A percentile compares a stretch with the other conserved stretches of the same genome.
Evolutionary conservation across 2,888 invertebrate genomes (phyloP).

Genomic region (Halocaridina rubra): DNA sequence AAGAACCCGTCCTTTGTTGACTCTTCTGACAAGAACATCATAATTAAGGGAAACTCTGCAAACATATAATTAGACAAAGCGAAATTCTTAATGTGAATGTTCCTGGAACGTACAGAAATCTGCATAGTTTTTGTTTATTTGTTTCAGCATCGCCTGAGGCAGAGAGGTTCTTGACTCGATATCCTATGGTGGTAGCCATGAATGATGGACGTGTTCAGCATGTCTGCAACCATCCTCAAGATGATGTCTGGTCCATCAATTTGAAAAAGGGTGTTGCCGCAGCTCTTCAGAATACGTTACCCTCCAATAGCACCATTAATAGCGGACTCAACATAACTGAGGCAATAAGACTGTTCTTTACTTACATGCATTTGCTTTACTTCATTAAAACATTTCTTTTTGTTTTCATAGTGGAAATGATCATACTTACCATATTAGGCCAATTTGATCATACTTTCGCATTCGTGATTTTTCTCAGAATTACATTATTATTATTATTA

Average conservation of each 20-base stretch:
- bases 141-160: not conserved
- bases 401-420: too few relatives aligned
- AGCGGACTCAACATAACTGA: conserved; percentile 32
- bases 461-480: not conserved
- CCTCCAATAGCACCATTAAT: conserved; percentile 38
- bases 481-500: not conserved
- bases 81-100: too few relatives aligned
- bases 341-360: conserved; percentile 13
- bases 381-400: not conserved
- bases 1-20: too few relatives aligned
- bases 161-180: conserved; percentile 26
- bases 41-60: too few relatives aligned
- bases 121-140: not conserved
- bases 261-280: conserved; percentile 72
- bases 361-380: not conserved
- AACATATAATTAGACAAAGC: too few relatives aligned
- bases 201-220: conserved; percentile 47
- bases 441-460: not conserved
- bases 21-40: too few relatives aligned
- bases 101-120: too few relatives aligned
- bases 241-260: conserved; percentile 70
- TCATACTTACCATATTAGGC: not conserved
- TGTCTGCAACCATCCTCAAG: conserved; percentile 64
- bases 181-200: conserved; percentile 45
- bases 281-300: conserved; percentile 70